Evolutionary conservation across 2,888 invertebrate genomes (phyloP), one percentile per base, ranked within the genome.

Genomic region (Lumbricus terrestris): DNA sequence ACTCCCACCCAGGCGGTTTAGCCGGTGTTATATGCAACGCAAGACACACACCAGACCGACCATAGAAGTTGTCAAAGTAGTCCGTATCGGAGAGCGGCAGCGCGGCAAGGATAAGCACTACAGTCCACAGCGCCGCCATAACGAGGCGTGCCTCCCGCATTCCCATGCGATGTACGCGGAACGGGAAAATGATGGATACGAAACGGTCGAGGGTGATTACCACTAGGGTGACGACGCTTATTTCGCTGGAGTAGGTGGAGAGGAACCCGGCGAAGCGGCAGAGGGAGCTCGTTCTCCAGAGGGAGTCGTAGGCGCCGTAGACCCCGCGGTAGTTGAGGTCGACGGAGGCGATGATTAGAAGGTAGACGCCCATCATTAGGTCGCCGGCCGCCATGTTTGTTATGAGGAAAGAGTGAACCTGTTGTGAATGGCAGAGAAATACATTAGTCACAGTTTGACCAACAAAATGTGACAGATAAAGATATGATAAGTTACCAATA

Each of bases 331-430:
- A 94, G 91, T 93, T 93, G 15, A 93, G 91, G 92, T 94, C 94
- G 15, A 94, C 94, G n/a, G 93, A 92, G 34, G 94, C 94, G 34
- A 94, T 94, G 82, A 94, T 93, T 90, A 94, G 88, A 85, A 94
- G 92, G 92, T 94, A 94, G 6, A 94, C 92, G 4, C 96, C 96
- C 96, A 96, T 96, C 82, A 96, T 94, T 18, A 96, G 95, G 93
- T 96, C 96, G 35, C 96, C 96, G 89, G 96, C 94, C 0, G 96
- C 96, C 92, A 96, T 94, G 93, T 96, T 96, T 92, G 96, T 95
- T 91, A 96, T 95, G 94, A 96, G 92, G 90, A 92, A 92, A 23
- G 91, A 91, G 23, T 92, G 89, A 23, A 91, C 90, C 38, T 89
- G 88, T 18, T 89, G 88, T 18, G 3, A 29, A 18, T 90, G 91